Percentiles rank a stretch among this genome's conserved stretches.
Evolutionary conservation across 2,797 vertebrate species (phyloP).

Genomic region (Oophaga sylvatica): DNA sequence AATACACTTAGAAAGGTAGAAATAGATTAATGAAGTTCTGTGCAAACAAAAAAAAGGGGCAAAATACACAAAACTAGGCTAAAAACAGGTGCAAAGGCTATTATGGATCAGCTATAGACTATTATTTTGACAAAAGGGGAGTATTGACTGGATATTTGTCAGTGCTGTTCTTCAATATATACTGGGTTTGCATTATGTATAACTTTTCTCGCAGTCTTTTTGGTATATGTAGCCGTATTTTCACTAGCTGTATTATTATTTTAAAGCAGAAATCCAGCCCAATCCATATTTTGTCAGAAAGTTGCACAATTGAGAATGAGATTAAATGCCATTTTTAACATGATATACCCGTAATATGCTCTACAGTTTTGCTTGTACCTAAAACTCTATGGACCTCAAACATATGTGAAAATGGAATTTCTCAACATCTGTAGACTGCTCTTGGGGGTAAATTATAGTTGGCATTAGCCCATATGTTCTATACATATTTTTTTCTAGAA

Average conservation of each 20-base stretch:
- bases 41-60: no score
- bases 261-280: not conserved
- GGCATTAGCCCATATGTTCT: not conserved
- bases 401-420: not conserved
- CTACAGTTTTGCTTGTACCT: not conserved
- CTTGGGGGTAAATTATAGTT: not conserved
- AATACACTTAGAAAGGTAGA: no score
- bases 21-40: no score
- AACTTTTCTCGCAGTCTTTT: not conserved
- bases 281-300: not conserved
- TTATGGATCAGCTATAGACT: no score
- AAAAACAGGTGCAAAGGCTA: no score
- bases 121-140: no score
- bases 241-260: not conserved
- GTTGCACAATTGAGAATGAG: not conserved
- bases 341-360: not conserved
- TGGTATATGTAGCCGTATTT: not conserved
- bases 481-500: not conserved
- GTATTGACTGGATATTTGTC: no score
- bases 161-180: no score
- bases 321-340: not conserved
- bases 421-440: not conserved
- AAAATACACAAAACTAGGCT: no score
- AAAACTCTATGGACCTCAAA: not conserved
- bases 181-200: no score